A percentile compares a stretch with the other conserved stretches of the same genome.
phyloP scores from a whole-genome alignment of 2,888 invertebrate species.

The Eupeodes latifasciatus region DNA sequence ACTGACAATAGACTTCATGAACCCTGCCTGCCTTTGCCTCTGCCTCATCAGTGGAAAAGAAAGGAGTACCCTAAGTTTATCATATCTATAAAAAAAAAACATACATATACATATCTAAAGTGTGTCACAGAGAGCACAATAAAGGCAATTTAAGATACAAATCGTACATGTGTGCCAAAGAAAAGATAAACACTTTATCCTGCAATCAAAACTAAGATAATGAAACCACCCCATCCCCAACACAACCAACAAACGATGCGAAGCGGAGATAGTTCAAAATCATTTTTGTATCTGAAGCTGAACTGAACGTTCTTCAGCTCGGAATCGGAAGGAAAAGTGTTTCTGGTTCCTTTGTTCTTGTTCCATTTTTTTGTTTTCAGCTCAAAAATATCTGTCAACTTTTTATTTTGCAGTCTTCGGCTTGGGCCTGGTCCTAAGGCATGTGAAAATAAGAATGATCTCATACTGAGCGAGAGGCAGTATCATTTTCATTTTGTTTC shows the following conservation, averaged over 20 bases:
- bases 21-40: no score
- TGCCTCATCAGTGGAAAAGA: not conserved
- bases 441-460: slow-evolving; percentile 2
- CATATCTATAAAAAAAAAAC: not conserved
- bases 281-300: not conserved
- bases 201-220: slow-evolving; percentile 68
- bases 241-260: not conserved
- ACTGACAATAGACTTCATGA: slow-evolving; percentile 50
- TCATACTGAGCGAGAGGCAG: slow-evolving; percentile 27
- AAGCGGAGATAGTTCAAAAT: slow-evolving; percentile 1
- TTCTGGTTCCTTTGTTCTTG: slow-evolving; percentile 53
- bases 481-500: slow-evolving; percentile 1
- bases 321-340: slow-evolving; percentile 65
- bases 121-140: slow-evolving; percentile 63
- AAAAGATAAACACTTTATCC: slow-evolving; percentile 76
- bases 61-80: slow-evolving; percentile 6
- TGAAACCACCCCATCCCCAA: not conserved
- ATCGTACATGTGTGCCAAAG: slow-evolving; percentile 57
- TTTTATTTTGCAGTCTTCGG: not conserved
- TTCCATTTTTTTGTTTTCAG: not conserved
- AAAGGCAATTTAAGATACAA: slow-evolving; percentile 66
- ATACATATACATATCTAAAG: slow-evolving; percentile 60
- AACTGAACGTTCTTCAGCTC: slow-evolving; percentile 4
- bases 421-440: no score
- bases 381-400: slow-evolving; percentile 58